Percentiles rank a stretch among this genome's conserved stretches.
phyloP scores from a whole-genome alignment of 1,140 invertebrate species.

The Apolygus lucorum region DNA sequence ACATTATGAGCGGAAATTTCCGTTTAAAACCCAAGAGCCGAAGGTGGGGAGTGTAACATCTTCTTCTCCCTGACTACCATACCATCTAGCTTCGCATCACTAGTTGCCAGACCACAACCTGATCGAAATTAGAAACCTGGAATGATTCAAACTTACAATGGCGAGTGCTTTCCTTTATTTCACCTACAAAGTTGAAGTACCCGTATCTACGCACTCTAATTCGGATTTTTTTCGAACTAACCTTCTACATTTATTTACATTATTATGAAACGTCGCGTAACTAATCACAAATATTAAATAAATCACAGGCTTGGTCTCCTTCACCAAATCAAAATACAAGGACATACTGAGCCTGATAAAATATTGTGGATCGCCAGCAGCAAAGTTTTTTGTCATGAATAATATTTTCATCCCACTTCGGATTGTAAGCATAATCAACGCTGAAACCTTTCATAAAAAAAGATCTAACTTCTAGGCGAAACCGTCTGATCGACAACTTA shows the following conservation, averaged over 20 bases:
- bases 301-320: not conserved
- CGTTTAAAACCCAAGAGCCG: not conserved
- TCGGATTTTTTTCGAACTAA: no score
- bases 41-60: not conserved
- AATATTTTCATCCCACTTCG: not conserved
- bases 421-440: not conserved
- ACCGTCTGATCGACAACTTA: no score
- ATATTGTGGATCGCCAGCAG: not conserved
- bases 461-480: no score
- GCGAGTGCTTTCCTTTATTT: not conserved
- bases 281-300: not conserved
- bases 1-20: not conserved
- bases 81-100: not conserved
- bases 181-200: not conserved
- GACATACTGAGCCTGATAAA: not conserved
- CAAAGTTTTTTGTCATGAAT: not conserved
- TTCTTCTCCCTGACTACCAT: not conserved
- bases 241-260: no score
- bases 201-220: not conserved
- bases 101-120: not conserved
- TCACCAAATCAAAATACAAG: not conserved
- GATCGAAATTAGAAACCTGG: not conserved
- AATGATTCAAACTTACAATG: not conserved
- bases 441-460: not conserved
- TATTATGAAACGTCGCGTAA: no score